Evolutionary conservation across 1,140 invertebrate species (phyloP).

Genomic region (Pseudomyrmex gracilis): DNA sequence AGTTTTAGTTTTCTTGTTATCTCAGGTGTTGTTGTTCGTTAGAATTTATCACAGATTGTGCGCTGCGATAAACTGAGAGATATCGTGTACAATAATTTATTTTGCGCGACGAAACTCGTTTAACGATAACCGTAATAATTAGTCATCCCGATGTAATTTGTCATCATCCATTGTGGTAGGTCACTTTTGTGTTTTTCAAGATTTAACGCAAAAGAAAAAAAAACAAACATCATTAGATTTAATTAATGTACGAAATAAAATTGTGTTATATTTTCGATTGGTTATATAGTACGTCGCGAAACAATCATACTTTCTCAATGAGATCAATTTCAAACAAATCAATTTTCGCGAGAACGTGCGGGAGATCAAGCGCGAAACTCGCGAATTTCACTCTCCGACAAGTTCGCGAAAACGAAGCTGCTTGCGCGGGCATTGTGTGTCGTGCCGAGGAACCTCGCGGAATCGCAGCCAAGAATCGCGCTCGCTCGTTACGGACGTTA

Average conservation of each 20-base stretch:
- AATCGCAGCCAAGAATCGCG: constrained; percentile 48
- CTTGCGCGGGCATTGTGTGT: constrained; percentile 14
- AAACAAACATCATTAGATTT: too few species aligned
- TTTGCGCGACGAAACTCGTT: background rate
- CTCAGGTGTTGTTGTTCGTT: background rate
- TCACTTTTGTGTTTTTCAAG: too few species aligned
- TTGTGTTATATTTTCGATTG: too few species aligned
- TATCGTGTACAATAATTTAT: background rate
- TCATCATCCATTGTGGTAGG: too few species aligned
- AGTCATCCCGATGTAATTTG: too few species aligned
- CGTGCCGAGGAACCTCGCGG: constrained; percentile 30
- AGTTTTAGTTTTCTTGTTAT: background rate
- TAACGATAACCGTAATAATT: too few species aligned
- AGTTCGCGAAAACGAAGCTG: constrained; percentile 29
- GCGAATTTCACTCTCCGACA: background rate
- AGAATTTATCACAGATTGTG: background rate
- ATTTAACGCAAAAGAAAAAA: too few species aligned
- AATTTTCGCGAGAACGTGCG: background rate
- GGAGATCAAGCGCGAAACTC: background rate
- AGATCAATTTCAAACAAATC: too few species aligned
- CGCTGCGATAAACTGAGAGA: background rate
- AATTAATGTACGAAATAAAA: too few species aligned
- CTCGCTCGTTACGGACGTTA: constrained; percentile 46
- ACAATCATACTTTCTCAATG: too few species aligned
- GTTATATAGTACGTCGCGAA: too few species aligned